Conservation (phyloP, 2,797 vertebrate genomes). For the Amphiprion clarkii region DNA sequence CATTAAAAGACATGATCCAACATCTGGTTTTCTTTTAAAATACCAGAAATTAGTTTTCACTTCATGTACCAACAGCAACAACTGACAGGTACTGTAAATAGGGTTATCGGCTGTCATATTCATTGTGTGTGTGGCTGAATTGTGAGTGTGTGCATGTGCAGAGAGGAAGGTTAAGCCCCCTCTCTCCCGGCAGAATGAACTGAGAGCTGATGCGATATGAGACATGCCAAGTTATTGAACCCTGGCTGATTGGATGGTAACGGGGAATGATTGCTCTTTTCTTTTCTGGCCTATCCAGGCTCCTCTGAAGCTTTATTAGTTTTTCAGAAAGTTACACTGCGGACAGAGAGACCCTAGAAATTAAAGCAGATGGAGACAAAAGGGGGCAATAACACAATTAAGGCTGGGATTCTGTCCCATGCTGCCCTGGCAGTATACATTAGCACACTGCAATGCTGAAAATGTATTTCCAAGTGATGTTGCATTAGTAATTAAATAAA, state of each 20-base stretch:
- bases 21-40: conserved; percentile 25
- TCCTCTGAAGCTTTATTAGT: conserved; percentile 41
- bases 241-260: conserved; percentile 73
- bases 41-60: not conserved
- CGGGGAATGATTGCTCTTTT: conserved; percentile 65
- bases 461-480: not conserved
- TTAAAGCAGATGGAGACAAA: conserved; percentile 7
- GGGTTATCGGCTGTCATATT: conserved; percentile 23
- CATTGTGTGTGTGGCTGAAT: conserved; percentile 1
- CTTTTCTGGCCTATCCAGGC: conserved; percentile 14
- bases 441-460: not conserved
- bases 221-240: conserved; percentile 71
- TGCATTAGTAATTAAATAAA: conserved; percentile 23
- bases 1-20: conserved; percentile 14
- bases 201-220: conserved; percentile 66
- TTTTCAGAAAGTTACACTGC: conserved; percentile 35
- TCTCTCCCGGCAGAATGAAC: conserved; percentile 68
- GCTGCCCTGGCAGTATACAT: conserved; percentile 1
- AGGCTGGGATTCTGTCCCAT: not conserved
- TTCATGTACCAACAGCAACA: not conserved
- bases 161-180: conserved; percentile 45
- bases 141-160: conserved; percentile 29
- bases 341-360: conserved; percentile 7
- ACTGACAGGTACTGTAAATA: conserved; percentile 5
- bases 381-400: not conserved